Conservation (phyloP, 2,888 invertebrate genomes). For the Lymantria monacha region DNA sequence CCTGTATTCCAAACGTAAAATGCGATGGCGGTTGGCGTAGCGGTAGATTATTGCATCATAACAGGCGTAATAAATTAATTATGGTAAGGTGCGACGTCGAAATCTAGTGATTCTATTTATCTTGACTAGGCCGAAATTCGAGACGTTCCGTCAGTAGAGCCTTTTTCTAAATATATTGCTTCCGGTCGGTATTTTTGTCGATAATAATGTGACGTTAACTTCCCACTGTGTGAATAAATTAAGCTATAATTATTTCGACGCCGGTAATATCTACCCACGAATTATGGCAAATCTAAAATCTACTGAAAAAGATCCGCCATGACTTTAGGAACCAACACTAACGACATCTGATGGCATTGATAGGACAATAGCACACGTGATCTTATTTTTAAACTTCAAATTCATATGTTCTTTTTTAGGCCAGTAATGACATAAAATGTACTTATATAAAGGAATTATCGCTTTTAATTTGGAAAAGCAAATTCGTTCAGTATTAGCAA, state of each 20-base stretch:
- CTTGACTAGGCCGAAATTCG: constrained; percentile 69
- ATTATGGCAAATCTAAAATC: constrained; percentile 69
- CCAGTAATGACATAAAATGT: constrained; percentile 43
- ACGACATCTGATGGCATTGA: constrained; percentile 70
- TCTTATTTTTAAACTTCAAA: constrained; percentile 60
- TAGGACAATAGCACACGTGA: constrained; percentile 68
- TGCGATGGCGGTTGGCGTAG: constrained; percentile 47
- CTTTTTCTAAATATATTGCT: constrained; percentile 51
- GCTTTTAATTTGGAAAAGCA: constrained; percentile 18
- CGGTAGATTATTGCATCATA: constrained; percentile 68
- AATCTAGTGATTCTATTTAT: constrained; percentile 58
- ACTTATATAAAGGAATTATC: not conserved
- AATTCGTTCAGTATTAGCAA: constrained; percentile 13
- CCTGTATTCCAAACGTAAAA: constrained; percentile 56
- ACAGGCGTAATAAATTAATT: constrained; percentile 61
- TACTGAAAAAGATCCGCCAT: constrained; percentile 78
- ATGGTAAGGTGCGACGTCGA: constrained; percentile 57
- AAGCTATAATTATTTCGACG: constrained; percentile 64
- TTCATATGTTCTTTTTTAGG: constrained; percentile 58
- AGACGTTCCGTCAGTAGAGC: constrained; percentile 63
- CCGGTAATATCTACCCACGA: constrained; percentile 76
- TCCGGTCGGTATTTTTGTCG: constrained; percentile 46
- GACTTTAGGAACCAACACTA: constrained; percentile 69
- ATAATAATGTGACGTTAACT: constrained; percentile 56
- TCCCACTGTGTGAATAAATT: constrained; percentile 60